These are phyloP conservation scores for Platerodrilus igneus DNA, from an alignment of 2,888 invertebrate genomes.

Conservation along the genomic window DNA sequence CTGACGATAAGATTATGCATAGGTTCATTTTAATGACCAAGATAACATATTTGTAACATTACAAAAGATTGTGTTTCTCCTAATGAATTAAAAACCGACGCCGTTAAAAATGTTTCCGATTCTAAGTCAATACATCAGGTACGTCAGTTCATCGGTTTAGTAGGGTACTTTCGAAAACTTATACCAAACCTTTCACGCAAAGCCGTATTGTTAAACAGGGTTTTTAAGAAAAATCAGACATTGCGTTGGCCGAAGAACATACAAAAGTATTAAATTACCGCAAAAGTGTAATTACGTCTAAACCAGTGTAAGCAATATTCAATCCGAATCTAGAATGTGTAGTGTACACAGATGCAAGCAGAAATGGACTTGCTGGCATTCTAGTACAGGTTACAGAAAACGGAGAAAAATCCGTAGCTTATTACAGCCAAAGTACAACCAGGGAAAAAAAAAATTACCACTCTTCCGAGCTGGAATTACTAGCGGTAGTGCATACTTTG, in stretches of 20 bases:
- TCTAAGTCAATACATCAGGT: slow-evolving; percentile 14
- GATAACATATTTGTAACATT: slow-evolving; percentile 5
- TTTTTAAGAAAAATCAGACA: slow-evolving; percentile 15
- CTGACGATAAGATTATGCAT: slow-evolving; percentile 14
- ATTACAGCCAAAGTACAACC: slow-evolving; percentile 20
- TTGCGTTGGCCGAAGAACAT: slow-evolving; percentile 5
- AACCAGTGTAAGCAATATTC: slow-evolving; percentile 20
- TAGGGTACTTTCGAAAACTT: slow-evolving; percentile 20
- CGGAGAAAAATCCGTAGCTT: slow-evolving; percentile 14
- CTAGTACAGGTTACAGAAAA: slow-evolving; percentile 14
- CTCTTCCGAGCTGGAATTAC: slow-evolving; percentile 24
- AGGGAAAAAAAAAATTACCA: slow-evolving; percentile 16
- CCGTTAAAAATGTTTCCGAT: slow-evolving; percentile 11
- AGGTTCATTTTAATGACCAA: neutral
- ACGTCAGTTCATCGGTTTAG: slow-evolving; percentile 16
- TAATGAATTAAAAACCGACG: slow-evolving; percentile 8
- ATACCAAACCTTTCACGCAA: slow-evolving; percentile 11
- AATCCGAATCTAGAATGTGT: slow-evolving; percentile 13
- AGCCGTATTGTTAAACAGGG: slow-evolving; percentile 10
- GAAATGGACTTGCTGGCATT: slow-evolving; percentile 19
- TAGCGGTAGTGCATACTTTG: slow-evolving; percentile 17
- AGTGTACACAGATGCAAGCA: slow-evolving; percentile 24
- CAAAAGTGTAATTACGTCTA: slow-evolving; percentile 3
- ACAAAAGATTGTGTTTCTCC: slow-evolving; percentile 1
- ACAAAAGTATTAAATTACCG: neutral